A percentile compares a stretch with the other conserved stretches of the same genome.
phyloP scores from a whole-genome alignment of 2,113 vertebrate species.

The Anseranas semipalmata region DNA sequence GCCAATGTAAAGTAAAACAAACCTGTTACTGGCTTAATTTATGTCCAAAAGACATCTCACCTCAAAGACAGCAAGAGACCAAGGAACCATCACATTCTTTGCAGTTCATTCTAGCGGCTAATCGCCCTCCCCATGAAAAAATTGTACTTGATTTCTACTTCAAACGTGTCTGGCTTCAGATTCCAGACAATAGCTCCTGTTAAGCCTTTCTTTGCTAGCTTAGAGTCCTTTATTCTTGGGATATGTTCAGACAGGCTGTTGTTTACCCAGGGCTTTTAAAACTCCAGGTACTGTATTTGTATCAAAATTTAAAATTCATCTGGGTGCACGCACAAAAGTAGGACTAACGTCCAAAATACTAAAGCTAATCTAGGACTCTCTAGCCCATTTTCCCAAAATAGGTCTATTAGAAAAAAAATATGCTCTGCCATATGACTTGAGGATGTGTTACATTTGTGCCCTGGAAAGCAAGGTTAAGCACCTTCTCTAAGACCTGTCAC shows the following conservation, averaged over 20 bases:
- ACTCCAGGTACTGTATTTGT: neutral
- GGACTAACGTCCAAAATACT: conserved; percentile 63
- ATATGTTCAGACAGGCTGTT: neutral
- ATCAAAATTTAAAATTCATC: conserved; percentile 24
- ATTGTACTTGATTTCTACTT: neutral
- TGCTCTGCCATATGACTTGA: conserved; percentile 14
- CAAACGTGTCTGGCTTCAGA: neutral
- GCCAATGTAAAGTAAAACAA: neutral
- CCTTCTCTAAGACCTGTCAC: neutral
- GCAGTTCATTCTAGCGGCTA: neutral
- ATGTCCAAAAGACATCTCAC: neutral
- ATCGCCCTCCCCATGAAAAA: neutral
- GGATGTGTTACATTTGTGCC: conserved; percentile 28
- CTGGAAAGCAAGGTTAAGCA: conserved; percentile 49
- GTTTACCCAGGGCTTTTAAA: conserved; percentile 15
- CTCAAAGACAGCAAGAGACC: neutral
- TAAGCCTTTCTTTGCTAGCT: neutral
- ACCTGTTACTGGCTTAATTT: neutral
- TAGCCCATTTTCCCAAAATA: conserved; percentile 70
- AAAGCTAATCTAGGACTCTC: conserved; percentile 64
- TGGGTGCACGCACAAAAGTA: conserved; percentile 11
- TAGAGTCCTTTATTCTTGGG: neutral
- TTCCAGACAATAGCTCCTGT: neutral
- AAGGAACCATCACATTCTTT: neutral
- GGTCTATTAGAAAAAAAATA: neutral